phyloP scores from a whole-genome alignment of 2,113 vertebrate genomes.

The Xyrauchen texanus region DNA sequence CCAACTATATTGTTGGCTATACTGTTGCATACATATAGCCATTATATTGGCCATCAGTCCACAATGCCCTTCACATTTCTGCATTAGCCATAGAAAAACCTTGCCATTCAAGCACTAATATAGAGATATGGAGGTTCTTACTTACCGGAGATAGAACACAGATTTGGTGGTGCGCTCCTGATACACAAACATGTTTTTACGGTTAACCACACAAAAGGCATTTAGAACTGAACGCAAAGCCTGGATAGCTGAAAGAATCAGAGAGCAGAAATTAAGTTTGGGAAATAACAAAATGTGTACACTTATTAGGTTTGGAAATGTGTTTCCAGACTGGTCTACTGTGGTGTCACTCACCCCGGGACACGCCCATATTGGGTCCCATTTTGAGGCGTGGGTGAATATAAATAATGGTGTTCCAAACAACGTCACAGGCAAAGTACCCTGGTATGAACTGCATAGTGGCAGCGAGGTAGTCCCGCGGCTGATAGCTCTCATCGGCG shows the following conservation, averaged over 20 bases:
- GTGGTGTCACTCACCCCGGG: conserved; percentile 77
- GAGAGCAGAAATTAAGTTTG: neutral
- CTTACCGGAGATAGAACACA: conserved; percentile 89
- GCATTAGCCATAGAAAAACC: neutral
- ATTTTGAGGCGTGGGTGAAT: conserved; percentile 97
- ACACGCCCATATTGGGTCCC: conserved; percentile 95
- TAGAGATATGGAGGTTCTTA: neutral
- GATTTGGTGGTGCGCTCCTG: conserved; percentile 94
- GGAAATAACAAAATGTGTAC: neutral
- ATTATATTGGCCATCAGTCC: too few species aligned
- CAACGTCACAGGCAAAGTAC: conserved; percentile 92
- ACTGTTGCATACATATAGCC: too few species aligned
- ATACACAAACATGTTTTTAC: conserved; percentile 99
- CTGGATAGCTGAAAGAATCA: conserved; percentile 84
- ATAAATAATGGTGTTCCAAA: conserved; percentile 95
- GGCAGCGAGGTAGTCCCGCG: conserved; percentile 92
- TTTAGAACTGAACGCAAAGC: conserved; percentile 93
- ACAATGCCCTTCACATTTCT: too few species aligned
- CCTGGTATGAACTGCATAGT: conserved; percentile 98
- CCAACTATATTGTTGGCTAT: too few species aligned
- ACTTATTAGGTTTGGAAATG: neutral
- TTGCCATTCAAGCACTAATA: neutral
- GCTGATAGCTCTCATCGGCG: conserved; percentile 90
- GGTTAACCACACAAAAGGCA: conserved; percentile 94
- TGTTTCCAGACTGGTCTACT: neutral